These are phyloP conservation scores for Ectropis grisescens DNA, from an alignment of 1,140 invertebrate genomes.

Conservation along the genomic window DNA sequence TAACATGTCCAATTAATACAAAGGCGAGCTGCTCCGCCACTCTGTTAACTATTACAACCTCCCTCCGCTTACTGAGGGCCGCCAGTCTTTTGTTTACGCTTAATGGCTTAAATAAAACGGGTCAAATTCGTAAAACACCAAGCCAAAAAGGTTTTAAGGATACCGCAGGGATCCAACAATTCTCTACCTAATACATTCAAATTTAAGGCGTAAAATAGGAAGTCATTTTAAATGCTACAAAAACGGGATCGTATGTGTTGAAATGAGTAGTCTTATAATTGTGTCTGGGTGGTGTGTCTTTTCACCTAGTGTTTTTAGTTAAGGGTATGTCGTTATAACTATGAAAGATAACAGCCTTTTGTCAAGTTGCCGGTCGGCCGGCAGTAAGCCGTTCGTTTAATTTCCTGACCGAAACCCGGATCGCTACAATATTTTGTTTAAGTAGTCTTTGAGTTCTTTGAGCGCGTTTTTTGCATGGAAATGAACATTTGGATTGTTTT, in stretches of 20 bases:
- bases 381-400: conserved; percentile 56
- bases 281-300: conserved; percentile 32
- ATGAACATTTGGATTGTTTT: conserved; percentile 39
- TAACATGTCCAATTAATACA: conserved; percentile 57
- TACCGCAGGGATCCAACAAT: conserved; percentile 15
- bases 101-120: conserved; percentile 64
- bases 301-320: conserved; percentile 23
- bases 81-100: conserved; percentile 57
- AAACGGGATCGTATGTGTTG: conserved; percentile 24
- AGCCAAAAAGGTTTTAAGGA: conserved; percentile 41
- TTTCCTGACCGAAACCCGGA: conserved; percentile 58
- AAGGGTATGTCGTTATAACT: conserved; percentile 40
- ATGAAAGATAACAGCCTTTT: conserved; percentile 46
- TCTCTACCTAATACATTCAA: conserved; percentile 21
- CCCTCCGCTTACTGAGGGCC: conserved; percentile 39
- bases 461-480: conserved; percentile 54
- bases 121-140: conserved; percentile 52
- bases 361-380: conserved; percentile 22
- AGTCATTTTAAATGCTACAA: conserved; percentile 23
- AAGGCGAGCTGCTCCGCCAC: conserved; percentile 30
- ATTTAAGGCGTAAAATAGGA: conserved; percentile 39
- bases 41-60: conserved; percentile 46
- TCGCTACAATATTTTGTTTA: conserved; percentile 61
- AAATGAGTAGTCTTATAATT: conserved; percentile 37
- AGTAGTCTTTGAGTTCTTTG: conserved; percentile 63